phyloP scores from a whole-genome alignment of 1,140 invertebrate genomes.

The Pararge aegeria region DNA sequence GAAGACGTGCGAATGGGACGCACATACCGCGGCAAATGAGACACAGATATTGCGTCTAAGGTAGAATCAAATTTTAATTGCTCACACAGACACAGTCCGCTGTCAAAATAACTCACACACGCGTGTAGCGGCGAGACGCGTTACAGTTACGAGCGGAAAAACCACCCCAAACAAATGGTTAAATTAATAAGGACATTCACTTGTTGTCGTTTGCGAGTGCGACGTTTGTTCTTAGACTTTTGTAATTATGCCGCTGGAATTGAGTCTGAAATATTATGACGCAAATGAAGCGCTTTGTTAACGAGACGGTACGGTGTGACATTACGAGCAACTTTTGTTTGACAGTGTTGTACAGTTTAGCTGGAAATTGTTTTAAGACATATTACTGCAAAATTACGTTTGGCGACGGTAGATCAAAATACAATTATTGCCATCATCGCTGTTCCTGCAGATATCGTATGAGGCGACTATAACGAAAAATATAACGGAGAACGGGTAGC shows the following conservation, averaged over 20 bases:
- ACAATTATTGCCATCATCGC: too few relatives aligned
- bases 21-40: conserved; percentile 50
- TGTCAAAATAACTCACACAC: conserved; percentile 39
- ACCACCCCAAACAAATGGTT: conserved; percentile 68
- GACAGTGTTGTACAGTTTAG: neutral
- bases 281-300: conserved; percentile 32
- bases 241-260: conserved; percentile 36
- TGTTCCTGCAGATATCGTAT: too few relatives aligned
- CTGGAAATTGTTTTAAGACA: neutral
- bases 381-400: too few relatives aligned
- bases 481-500: too few relatives aligned
- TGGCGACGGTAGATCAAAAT: too few relatives aligned
- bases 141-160: conserved; percentile 59
- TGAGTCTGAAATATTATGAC: conserved; percentile 29
- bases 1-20: conserved; percentile 65
- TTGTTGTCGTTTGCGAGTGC: conserved; percentile 29
- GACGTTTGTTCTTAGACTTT: conserved; percentile 30
- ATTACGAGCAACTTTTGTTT: neutral
- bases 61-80: conserved; percentile 79
- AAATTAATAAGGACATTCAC: conserved; percentile 63
- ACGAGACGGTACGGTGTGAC: neutral
- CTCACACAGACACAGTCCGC: conserved; percentile 53
- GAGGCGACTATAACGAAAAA: too few relatives aligned
- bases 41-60: conserved; percentile 61
- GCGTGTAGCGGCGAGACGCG: conserved; percentile 50